Conservation (phyloP, 2,113 vertebrate species). For the Macaca mulatta region DNA sequence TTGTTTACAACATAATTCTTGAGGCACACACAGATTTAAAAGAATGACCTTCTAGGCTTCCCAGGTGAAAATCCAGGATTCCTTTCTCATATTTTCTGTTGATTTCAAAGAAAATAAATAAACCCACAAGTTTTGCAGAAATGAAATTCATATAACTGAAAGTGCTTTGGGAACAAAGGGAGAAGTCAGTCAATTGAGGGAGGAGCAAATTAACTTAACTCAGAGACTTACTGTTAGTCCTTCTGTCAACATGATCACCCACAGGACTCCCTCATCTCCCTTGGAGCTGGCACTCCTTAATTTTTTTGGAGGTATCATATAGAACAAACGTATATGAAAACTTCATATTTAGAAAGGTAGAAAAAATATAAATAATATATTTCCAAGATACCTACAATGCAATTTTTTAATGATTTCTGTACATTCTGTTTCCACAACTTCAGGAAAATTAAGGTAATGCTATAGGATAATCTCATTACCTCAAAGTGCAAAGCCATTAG, state of each 20-base stretch:
- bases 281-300: background rate
- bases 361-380: background rate
- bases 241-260: background rate
- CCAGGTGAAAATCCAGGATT: background rate
- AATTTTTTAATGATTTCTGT: background rate
- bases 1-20: background rate
- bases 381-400: background rate
- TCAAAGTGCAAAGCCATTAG: background rate
- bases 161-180: background rate
- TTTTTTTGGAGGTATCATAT: background rate
- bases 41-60: background rate
- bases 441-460: background rate
- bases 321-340: background rate
- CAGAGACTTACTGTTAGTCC: background rate
- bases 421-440: background rate
- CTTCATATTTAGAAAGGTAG: background rate
- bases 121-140: constrained; percentile 1
- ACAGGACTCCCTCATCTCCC: background rate
- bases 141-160: constrained; percentile 3
- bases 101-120: background rate
- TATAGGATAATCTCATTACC: background rate
- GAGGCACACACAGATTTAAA: background rate
- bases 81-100: constrained; percentile 13
- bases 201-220: background rate
- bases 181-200: background rate